Conservation (phyloP, 1,140 invertebrate species). For the Sycobia sp. region DNA sequence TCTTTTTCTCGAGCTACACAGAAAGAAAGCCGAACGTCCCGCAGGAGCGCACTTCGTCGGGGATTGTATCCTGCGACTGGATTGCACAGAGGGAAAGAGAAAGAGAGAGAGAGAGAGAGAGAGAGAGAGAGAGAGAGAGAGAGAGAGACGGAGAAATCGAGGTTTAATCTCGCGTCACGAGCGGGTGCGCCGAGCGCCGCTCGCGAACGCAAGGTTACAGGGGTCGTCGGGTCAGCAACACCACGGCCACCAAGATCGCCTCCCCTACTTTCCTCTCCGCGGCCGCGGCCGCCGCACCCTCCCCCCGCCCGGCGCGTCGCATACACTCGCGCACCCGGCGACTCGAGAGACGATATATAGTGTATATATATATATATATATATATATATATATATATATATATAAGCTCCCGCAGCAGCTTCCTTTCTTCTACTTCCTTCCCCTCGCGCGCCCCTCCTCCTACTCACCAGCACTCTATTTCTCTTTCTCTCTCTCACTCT, state of each 20-base stretch:
- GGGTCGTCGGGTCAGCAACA: constrained; percentile 60
- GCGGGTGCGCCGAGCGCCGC: background rate
- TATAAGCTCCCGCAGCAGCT: no score
- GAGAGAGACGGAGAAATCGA: constrained; percentile 7
- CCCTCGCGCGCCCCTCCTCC: constrained; percentile 2
- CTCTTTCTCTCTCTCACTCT: background rate
- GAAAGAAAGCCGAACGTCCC: no score
- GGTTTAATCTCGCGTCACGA: constrained; percentile 19
- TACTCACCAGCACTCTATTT: no score
- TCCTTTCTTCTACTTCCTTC: constrained; percentile 39
- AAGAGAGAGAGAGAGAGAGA: no score
- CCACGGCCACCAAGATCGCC: constrained; percentile 44
- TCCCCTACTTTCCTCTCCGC: constrained; percentile 39
- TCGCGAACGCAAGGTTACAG: constrained; percentile 53
- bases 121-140: no score
- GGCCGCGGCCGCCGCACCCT: constrained; percentile 11
- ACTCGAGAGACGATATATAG: no score
- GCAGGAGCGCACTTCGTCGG: no score
- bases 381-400: no score
- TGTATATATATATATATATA: no score
- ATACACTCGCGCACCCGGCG: constrained; percentile 2
- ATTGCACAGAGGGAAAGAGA: no score
- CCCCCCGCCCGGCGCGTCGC: background rate
- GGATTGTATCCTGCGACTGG: no score
- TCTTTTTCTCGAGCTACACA: no score